Evolutionary conservation across 2,113 vertebrate species (phyloP).

Genomic region (Phocoena phocoena): DNA sequence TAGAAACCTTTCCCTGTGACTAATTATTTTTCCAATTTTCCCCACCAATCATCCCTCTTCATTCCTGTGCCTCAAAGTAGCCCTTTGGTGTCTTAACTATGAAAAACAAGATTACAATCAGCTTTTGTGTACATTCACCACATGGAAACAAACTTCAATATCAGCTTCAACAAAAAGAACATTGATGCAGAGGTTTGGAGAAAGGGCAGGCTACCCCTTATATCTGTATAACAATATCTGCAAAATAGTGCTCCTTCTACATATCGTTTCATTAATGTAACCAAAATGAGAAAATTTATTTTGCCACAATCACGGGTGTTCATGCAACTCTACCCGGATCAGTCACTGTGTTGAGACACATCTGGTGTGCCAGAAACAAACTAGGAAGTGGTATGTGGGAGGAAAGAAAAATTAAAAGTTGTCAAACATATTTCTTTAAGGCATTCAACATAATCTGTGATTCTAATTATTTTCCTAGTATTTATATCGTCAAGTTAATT

Average conservation of each 20-base stretch:
- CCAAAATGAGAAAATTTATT: slow-evolving; percentile 30
- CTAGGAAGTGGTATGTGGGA: slow-evolving; percentile 61
- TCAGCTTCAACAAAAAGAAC: neutral
- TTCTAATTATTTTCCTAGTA: slow-evolving; percentile 69
- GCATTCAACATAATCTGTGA: slow-evolving; percentile 67
- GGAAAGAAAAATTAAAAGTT: slow-evolving; percentile 78
- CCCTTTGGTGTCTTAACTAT: neutral
- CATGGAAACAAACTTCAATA: neutral
- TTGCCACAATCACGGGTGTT: slow-evolving; percentile 25
- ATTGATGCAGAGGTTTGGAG: neutral
- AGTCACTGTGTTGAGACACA: slow-evolving; percentile 67
- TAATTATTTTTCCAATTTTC: neutral
- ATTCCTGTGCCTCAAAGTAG: neutral
- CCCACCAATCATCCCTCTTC: neutral
- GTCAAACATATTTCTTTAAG: slow-evolving; percentile 75
- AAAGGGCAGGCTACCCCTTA: neutral
- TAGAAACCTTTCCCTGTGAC: neutral
- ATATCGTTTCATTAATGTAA: neutral
- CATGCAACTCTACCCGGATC: slow-evolving; percentile 66
- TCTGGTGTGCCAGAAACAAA: slow-evolving; percentile 74
- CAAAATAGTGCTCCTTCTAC: neutral
- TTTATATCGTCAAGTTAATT: slow-evolving; percentile 51
- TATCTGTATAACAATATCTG: neutral
- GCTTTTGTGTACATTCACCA: neutral
- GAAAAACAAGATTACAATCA: neutral